These are phyloP conservation scores for Orientallactaga bullata DNA, from an alignment of 2,113 vertebrate genomes.

Conservation along the genomic window DNA sequence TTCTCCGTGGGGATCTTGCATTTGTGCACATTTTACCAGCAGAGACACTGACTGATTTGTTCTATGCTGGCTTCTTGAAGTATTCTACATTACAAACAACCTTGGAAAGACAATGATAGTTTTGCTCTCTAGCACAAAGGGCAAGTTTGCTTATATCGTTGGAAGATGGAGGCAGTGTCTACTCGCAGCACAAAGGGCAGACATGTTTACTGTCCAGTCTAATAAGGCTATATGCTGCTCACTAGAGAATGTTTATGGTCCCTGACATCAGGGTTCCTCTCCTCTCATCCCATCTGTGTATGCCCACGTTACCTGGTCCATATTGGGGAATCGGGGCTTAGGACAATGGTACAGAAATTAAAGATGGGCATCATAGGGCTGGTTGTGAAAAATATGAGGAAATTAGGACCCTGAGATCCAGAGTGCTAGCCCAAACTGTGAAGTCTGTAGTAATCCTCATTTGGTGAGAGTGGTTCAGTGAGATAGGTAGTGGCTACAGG, in stretches of 20 bases:
- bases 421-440: not conserved
- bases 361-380: slow-evolving; percentile 1
- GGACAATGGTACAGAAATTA: not conserved
- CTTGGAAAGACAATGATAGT: slow-evolving; percentile 25
- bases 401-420: not conserved
- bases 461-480: not conserved
- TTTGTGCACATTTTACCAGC: not conserved
- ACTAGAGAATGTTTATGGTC: not conserved
- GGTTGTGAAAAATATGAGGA: not conserved
- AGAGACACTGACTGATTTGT: slow-evolving; percentile 8
- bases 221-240: slow-evolving; percentile 17
- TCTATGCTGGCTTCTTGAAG: slow-evolving; percentile 10
- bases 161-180: not conserved
- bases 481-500: not conserved
- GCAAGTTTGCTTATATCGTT: slow-evolving; percentile 20
- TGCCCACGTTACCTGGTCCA: not conserved
- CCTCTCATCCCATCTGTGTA: not conserved
- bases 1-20: not conserved
- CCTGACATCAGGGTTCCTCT: slow-evolving; percentile 12
- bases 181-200: not conserved
- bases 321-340: not conserved
- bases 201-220: not conserved
- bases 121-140: slow-evolving; percentile 33
- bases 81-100: slow-evolving; percentile 9
- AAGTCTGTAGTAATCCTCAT: not conserved